Percentiles rank a stretch among this genome's conserved stretches.
These are phyloP conservation scores for Holothuria leucospilota DNA, from an alignment of 53 echinoderm and acorn worm genomes.

Conservation along the genomic window DNA sequence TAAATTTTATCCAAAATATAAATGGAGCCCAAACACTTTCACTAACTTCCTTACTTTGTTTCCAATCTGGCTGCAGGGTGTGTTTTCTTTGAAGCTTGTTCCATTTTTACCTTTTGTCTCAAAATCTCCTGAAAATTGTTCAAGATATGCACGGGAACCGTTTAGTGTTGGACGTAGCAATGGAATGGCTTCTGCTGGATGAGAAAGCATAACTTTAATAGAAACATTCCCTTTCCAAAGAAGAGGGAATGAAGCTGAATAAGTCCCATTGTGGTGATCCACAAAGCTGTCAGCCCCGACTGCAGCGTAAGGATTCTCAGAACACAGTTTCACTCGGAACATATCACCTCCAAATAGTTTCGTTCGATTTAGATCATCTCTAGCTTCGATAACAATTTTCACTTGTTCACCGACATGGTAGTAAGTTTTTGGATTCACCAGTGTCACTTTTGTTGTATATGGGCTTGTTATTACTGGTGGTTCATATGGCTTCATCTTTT, in stretches of 20 bases:
- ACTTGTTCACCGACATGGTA: too few relatives aligned
- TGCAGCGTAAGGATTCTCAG: slow-evolving; percentile 1
- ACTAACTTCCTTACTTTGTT: too few relatives aligned
- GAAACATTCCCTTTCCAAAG: background rate
- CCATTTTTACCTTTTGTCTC: slow-evolving; percentile 5
- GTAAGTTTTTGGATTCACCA: too few relatives aligned
- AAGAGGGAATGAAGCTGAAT: background rate
- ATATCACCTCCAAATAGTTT: slow-evolving; percentile 4
- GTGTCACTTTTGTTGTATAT: too few relatives aligned
- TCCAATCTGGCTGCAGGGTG: background rate
- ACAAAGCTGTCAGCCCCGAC: slow-evolving; percentile 11
- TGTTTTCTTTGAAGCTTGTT: background rate
- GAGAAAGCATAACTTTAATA: background rate
- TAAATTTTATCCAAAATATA: too few relatives aligned
- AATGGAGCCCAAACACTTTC: too few relatives aligned
- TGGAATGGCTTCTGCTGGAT: slow-evolving; percentile 17
- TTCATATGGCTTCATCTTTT: too few relatives aligned
- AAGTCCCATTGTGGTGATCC: slow-evolving; percentile 23
- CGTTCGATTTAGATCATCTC: slow-evolving; percentile 16
- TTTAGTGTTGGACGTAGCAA: background rate
- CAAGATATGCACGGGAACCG: background rate
- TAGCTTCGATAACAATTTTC: background rate
- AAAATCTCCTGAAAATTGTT: background rate
- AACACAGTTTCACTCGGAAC: slow-evolving; percentile 1
- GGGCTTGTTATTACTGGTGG: too few relatives aligned